Evolutionary conservation across 2,797 vertebrate species (phyloP).

Genomic region (Ctenopoma kingsleyae): DNA sequence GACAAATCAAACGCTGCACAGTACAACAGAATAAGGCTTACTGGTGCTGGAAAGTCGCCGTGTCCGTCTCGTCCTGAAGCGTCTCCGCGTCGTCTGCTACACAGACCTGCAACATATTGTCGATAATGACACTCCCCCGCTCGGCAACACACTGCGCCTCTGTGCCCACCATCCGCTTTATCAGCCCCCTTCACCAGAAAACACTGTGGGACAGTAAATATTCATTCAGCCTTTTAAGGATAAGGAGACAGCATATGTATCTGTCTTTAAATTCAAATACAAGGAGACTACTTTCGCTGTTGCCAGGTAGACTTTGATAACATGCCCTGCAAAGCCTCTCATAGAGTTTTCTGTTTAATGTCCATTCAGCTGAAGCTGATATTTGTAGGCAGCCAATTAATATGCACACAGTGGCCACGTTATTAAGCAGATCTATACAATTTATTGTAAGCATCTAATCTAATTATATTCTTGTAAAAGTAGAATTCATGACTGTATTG

Average conservation of each 20-base stretch:
- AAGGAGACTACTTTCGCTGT: constrained; percentile 32
- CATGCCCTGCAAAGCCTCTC: background rate
- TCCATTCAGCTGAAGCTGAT: no score
- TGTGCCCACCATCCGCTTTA: background rate
- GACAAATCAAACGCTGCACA: background rate
- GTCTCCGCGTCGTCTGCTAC: constrained; percentile 34
- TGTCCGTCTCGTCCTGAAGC: constrained; percentile 6
- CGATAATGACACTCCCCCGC: constrained; percentile 27
- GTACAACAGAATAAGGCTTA: constrained; percentile 36
- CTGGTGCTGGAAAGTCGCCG: constrained; percentile 37
- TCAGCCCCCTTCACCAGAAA: background rate
- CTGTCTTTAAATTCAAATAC: background rate
- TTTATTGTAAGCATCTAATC: no score
- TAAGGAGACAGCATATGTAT: background rate
- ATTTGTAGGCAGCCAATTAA: no score
- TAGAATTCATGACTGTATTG: no score
- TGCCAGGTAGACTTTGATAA: constrained; percentile 41
- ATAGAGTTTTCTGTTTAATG: background rate
- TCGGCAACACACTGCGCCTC: constrained; percentile 1
- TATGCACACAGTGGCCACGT: no score
- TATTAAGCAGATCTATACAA: no score
- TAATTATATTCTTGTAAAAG: no score
- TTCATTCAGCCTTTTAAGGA: background rate
- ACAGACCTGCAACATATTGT: constrained; percentile 30
- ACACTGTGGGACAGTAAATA: background rate